phyloP scores from a whole-genome alignment of 2,888 invertebrate genomes.

The Plutella xylostella region DNA sequence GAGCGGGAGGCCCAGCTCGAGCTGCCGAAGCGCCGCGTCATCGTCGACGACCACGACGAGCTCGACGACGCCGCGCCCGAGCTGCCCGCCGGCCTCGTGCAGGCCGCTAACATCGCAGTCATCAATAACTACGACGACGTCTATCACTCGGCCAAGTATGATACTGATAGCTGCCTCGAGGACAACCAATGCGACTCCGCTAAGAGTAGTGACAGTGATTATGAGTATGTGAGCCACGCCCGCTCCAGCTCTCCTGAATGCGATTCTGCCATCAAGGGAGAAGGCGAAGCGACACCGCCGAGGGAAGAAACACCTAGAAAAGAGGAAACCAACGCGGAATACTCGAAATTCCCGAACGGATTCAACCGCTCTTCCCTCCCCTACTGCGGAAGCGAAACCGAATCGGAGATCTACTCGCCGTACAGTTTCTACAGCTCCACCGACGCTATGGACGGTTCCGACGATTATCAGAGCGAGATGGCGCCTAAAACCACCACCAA shows the following conservation, averaged over 20 bases:
- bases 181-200: conserved; percentile 41
- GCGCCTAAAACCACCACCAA: conserved; percentile 65
- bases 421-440: conserved; percentile 80
- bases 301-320: conserved; percentile 38
- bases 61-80: conserved; percentile 51
- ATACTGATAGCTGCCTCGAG: conserved; percentile 35
- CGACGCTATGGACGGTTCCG: conserved; percentile 64
- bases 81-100: conserved; percentile 32
- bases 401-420: conserved; percentile 86
- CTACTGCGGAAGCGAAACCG: conserved; percentile 86
- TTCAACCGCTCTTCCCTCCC: conserved; percentile 77
- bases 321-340: conserved; percentile 64
- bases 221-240: conserved; percentile 74
- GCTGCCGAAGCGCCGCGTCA: conserved; percentile 60
- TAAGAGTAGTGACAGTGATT: conserved; percentile 71
- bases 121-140: conserved; percentile 64
- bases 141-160: conserved; percentile 56
- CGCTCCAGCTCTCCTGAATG: conserved; percentile 78
- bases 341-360: conserved; percentile 71
- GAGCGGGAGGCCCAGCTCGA: conserved; percentile 79
- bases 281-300: conserved; percentile 30
- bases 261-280: conserved; percentile 68
- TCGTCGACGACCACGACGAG: conserved; percentile 50
- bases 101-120: conserved; percentile 57
- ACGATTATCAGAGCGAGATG: conserved; percentile 56